Evolutionary conservation across 2,888 invertebrate species (phyloP).

Genomic region (Mimachlamys varia): DNA sequence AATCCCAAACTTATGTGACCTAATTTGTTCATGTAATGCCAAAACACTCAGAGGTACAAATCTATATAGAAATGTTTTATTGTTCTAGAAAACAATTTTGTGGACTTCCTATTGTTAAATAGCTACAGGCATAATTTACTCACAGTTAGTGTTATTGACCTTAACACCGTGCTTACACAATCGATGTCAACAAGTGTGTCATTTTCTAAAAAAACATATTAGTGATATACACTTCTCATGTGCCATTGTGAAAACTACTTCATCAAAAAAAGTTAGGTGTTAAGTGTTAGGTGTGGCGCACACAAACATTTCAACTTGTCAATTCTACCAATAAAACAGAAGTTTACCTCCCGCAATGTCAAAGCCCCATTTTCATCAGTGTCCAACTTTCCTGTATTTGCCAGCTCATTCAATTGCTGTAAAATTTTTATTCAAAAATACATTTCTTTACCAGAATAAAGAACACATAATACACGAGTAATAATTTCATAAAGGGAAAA

Average conservation of each 20-base stretch:
- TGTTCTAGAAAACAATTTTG: no score
- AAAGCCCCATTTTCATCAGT: conserved; percentile 74
- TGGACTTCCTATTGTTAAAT: no score
- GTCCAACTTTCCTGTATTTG: conserved; percentile 70
- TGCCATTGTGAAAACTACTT: background rate
- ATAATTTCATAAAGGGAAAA: no score
- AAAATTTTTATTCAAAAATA: background rate
- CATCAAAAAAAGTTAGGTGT: background rate
- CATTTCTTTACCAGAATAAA: background rate
- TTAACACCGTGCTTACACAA: background rate
- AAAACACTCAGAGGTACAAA: no score
- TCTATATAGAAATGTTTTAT: no score
- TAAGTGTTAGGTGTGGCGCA: background rate
- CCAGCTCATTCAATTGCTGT: conserved; percentile 76
- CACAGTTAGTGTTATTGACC: background rate
- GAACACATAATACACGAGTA: background rate
- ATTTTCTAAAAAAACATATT: background rate
- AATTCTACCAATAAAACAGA: background rate
- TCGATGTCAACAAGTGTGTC: background rate
- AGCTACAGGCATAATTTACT: no score
- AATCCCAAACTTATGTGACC: no score
- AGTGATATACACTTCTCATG: background rate
- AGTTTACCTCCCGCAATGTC: conserved; percentile 62
- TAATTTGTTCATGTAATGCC: no score
- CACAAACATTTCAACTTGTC: background rate